A percentile compares a stretch with the other conserved stretches of the same genome.
phyloP scores from a whole-genome alignment of 1,140 invertebrate genomes.

The Aleiodes sp. region DNA sequence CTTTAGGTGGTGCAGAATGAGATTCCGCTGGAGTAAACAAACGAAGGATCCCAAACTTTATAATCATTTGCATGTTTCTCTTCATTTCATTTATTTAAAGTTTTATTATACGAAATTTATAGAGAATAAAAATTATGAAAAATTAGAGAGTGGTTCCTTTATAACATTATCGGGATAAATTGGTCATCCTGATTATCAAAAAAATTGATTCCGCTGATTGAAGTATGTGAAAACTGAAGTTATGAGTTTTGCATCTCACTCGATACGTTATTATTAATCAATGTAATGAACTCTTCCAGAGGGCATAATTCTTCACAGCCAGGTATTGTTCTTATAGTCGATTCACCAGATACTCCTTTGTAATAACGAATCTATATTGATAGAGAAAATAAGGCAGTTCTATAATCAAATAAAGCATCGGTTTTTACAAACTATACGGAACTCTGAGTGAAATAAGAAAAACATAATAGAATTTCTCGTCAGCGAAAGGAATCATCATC shows the following conservation, averaged over 20 bases:
- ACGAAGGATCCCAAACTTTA: neutral
- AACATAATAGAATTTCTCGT: too few species aligned
- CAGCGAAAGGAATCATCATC: too few species aligned
- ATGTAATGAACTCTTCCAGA: neutral
- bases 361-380: neutral
- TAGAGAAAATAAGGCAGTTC: neutral
- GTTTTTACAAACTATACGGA: too few species aligned
- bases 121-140: constrained; percentile 1
- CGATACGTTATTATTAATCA: neutral
- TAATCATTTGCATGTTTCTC: neutral
- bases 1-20: constrained; percentile 59
- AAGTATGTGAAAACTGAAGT: neutral
- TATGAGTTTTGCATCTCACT: neutral
- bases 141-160: neutral
- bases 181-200: neutral
- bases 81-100: neutral
- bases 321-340: neutral
- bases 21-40: constrained; percentile 57
- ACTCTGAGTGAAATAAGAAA: too few species aligned
- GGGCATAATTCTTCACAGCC: neutral
- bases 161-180: neutral
- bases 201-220: neutral
- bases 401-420: too few species aligned
- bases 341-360: neutral
- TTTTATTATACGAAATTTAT: neutral